Percentiles rank a stretch among this genome's conserved stretches.
Evolutionary conservation across 1,140 invertebrate species (phyloP).

Genomic region (Chrysomallon squamiferum): DNA sequence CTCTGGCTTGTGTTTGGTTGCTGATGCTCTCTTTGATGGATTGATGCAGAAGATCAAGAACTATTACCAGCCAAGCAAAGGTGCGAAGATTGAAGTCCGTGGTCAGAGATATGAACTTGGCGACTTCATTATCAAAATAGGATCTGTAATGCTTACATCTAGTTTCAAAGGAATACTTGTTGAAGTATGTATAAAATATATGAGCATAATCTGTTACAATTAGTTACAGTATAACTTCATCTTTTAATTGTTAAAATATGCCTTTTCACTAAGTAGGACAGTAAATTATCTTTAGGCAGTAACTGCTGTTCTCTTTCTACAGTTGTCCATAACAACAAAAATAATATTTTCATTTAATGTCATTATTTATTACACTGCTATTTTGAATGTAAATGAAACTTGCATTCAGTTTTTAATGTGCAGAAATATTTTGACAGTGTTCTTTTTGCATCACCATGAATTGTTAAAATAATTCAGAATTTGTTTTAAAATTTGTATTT

Average conservation of each 20-base stretch:
- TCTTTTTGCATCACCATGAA: too few relatives aligned
- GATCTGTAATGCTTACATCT: slow-evolving; percentile 83
- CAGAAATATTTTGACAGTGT: too few relatives aligned
- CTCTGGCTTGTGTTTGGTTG: slow-evolving; percentile 79
- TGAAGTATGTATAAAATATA: slow-evolving; percentile 73
- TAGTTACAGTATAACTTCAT: too few relatives aligned
- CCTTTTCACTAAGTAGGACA: neutral
- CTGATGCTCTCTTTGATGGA: slow-evolving; percentile 89
- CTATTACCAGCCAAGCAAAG: slow-evolving; percentile 86
- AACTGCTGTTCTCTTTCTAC: too few relatives aligned
- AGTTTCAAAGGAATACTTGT: slow-evolving; percentile 94
- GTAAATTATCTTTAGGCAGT: neutral
- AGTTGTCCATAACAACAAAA: too few relatives aligned
- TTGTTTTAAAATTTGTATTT: too few relatives aligned
- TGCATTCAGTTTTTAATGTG: too few relatives aligned
- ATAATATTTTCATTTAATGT: too few relatives aligned
- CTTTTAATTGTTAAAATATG: neutral
- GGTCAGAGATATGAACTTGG: slow-evolving; percentile 90
- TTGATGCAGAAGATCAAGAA: slow-evolving; percentile 87
- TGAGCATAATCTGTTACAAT: too few relatives aligned
- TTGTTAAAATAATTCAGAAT: too few relatives aligned
- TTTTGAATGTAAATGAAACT: too few relatives aligned
- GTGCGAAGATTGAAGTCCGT: slow-evolving; percentile 81
- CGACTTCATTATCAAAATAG: slow-evolving; percentile 94
- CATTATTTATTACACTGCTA: too few relatives aligned